phyloP scores from a whole-genome alignment of 2,888 invertebrate genomes.

The Bombylius discolor region DNA sequence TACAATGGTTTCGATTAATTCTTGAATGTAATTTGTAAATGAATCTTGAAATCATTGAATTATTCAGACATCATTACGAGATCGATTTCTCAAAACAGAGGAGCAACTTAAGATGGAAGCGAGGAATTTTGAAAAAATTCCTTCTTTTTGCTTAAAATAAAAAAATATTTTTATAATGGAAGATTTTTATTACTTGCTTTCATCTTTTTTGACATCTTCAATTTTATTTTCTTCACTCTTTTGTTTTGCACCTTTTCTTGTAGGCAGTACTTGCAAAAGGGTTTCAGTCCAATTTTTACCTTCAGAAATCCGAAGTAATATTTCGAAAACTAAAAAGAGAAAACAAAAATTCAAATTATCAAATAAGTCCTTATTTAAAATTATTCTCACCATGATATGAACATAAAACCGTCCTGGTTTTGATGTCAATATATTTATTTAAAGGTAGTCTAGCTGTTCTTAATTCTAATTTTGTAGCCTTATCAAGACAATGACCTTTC shows the following conservation, averaged over 20 bases:
- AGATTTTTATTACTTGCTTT: too few relatives aligned
- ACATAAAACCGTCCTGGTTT: slow-evolving; percentile 83
- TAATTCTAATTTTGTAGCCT: slow-evolving; percentile 66
- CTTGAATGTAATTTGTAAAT: too few relatives aligned
- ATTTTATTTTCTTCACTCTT: slow-evolving; percentile 35
- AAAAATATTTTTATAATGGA: too few relatives aligned
- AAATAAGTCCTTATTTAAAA: background rate
- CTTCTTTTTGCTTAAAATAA: too few relatives aligned
- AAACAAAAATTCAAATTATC: slow-evolving; percentile 1
- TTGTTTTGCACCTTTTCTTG: slow-evolving; percentile 55
- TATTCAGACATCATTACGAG: too few relatives aligned
- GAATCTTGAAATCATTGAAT: too few relatives aligned
- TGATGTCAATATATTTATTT: slow-evolving; percentile 78
- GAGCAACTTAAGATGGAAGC: too few relatives aligned
- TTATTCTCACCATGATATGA: slow-evolving; percentile 74
- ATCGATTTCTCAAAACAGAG: too few relatives aligned
- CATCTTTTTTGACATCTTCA: too few relatives aligned
- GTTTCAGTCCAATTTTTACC: slow-evolving; percentile 69
- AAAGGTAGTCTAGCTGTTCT: slow-evolving; percentile 78
- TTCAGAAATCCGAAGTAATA: slow-evolving; percentile 61
- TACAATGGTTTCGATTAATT: too few relatives aligned
- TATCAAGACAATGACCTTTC: slow-evolving; percentile 78
- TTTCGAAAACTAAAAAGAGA: slow-evolving; percentile 59
- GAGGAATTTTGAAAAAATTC: too few relatives aligned
- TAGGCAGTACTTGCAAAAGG: slow-evolving; percentile 61